Evolutionary conservation across 2,888 invertebrate genomes (phyloP).

Genomic region (Brassicogethes aeneus): DNA sequence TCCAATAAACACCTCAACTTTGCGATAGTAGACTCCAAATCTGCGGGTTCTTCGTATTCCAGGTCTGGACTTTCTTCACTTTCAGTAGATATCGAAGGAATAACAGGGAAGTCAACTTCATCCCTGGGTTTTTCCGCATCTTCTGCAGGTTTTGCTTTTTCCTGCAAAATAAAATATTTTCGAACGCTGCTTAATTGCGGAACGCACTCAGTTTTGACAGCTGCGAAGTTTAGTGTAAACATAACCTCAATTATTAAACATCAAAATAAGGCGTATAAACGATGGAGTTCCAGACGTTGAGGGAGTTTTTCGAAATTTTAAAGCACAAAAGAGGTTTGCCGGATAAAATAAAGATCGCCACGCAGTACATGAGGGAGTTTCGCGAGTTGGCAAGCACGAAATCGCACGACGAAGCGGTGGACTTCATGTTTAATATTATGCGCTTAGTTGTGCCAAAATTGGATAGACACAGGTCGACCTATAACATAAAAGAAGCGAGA

Average conservation of each 20-base stretch:
- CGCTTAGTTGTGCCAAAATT: conserved; percentile 69
- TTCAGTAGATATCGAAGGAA: conserved; percentile 25
- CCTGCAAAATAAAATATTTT: conserved; percentile 13
- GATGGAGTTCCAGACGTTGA: conserved; percentile 48
- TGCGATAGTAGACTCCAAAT: conserved; percentile 63
- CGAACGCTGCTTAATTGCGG: too few species aligned
- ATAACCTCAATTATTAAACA: too few species aligned
- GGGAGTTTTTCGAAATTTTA: conserved; percentile 53
- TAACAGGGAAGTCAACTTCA: conserved; percentile 8
- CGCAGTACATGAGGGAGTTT: conserved; percentile 34
- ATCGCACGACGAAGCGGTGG: conserved; percentile 10
- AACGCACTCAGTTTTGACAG: too few species aligned
- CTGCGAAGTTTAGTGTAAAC: too few species aligned
- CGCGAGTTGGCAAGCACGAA: conserved; percentile 24
- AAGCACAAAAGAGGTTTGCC: conserved; percentile 39
- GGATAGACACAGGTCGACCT: conserved; percentile 72
- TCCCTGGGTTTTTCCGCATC: conserved; percentile 6
- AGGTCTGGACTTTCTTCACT: conserved; percentile 43
- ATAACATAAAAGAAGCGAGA: conserved; percentile 72
- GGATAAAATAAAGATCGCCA: conserved; percentile 34
- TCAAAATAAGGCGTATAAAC: conserved; percentile 12
- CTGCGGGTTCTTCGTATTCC: conserved; percentile 64
- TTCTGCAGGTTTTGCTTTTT: conserved; percentile 14
- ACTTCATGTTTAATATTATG: conserved; percentile 58
- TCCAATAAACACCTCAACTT: conserved; percentile 57